Evolutionary conservation across 2,888 invertebrate genomes (phyloP).

Genomic region (Antheraea assamensis): DNA sequence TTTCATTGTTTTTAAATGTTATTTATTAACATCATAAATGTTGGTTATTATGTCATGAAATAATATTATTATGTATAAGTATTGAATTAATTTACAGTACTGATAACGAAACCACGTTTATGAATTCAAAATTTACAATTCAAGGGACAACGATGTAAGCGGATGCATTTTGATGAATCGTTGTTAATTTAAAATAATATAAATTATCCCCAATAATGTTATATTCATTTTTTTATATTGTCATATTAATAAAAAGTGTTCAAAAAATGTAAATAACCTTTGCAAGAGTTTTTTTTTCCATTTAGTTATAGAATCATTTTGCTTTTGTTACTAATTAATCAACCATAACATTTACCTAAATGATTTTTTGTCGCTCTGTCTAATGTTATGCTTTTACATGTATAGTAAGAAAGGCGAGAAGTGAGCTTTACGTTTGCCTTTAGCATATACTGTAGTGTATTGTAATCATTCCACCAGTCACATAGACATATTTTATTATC

Average conservation of each 20-base stretch:
- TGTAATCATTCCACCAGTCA: background rate
- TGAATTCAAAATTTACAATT: no score
- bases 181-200: background rate
- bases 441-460: background rate
- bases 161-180: no score
- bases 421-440: background rate
- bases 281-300: conserved; percentile 15
- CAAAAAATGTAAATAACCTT: no score
- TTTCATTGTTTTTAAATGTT: no score
- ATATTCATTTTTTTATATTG: no score
- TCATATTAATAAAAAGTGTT: no score
- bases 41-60: no score
- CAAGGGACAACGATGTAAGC: no score
- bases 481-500: background rate
- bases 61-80: no score
- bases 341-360: conserved; percentile 30
- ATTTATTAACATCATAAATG: no score
- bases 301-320: conserved; percentile 33
- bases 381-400: conserved; percentile 4
- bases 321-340: conserved; percentile 35
- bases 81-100: no score
- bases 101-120: no score
- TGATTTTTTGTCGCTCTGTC: conserved; percentile 28
- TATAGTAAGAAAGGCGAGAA: background rate
- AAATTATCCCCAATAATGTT: background rate